Percentiles rank a stretch among this genome's conserved stretches.
phyloP scores from a whole-genome alignment of 1,140 invertebrate genomes.

The Panulirus ornatus region DNA sequence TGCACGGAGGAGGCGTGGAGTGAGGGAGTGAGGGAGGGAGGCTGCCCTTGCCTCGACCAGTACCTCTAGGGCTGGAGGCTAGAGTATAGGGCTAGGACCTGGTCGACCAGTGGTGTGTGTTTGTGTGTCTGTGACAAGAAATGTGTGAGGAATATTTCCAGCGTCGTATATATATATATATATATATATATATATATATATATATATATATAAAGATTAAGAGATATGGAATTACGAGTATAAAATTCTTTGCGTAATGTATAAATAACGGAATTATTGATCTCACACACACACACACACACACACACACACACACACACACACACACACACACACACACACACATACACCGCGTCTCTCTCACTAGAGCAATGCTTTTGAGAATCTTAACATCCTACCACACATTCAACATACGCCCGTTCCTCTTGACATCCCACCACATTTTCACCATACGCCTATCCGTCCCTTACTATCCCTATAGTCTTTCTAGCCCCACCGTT shows the following conservation, averaged over 20 bases:
- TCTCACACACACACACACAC: neutral
- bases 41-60: neutral
- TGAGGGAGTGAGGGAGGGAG: too few species aligned
- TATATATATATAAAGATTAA: too few species aligned
- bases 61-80: neutral
- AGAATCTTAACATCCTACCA: too few species aligned
- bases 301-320: neutral
- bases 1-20: too few species aligned
- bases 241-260: neutral
- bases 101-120: neutral
- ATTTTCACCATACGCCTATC: neutral
- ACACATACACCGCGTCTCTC: neutral
- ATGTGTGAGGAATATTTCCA: neutral
- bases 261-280: neutral
- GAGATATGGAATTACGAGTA: neutral
- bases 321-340: neutral
- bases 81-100: neutral
- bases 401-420: neutral
- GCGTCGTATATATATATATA: too few species aligned
- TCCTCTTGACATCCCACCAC: neutral
- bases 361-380: neutral
- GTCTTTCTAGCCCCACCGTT: neutral
- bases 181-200: too few species aligned
- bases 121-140: neutral
- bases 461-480: neutral